Conservation (phyloP, 2,888 invertebrate genomes). For the Glyphotaelius pellucidus region DNA sequence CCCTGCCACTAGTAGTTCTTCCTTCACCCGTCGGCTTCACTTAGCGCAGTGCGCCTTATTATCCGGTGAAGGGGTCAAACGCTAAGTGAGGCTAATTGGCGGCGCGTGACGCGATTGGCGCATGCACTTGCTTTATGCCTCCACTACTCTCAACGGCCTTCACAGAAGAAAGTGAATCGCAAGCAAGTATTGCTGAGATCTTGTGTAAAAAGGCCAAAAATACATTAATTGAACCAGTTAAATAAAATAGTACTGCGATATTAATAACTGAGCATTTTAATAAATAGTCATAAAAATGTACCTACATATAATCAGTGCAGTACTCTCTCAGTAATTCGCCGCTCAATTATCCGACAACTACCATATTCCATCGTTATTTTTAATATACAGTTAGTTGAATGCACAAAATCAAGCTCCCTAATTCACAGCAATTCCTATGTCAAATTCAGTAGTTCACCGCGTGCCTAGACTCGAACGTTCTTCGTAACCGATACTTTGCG, state of each 20-base stretch:
- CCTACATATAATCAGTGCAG: no score
- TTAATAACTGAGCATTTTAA: no score
- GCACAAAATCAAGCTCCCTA: no score
- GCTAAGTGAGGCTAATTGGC: constrained; percentile 43
- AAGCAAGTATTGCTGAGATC: neutral
- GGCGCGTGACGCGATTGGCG: constrained; percentile 40
- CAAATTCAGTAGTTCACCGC: no score
- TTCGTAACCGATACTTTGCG: no score
- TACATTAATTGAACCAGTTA: neutral
- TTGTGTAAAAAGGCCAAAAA: neutral
- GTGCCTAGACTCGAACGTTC: no score
- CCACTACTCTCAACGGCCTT: neutral
- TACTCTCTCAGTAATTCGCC: no score
- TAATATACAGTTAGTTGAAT: no score
- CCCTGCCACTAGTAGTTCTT: neutral
- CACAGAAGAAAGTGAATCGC: neutral
- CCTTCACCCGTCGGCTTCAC: neutral
- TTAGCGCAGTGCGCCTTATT: neutral
- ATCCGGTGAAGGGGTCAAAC: constrained; percentile 28
- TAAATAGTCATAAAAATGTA: no score
- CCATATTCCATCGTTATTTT: no score
- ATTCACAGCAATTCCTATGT: no score
- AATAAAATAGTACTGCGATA: neutral
- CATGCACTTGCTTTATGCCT: constrained; percentile 13
- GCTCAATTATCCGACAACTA: no score